These are phyloP conservation scores for Apostichopus californicus DNA, from an alignment of 35 echinoderm and acorn worm genomes.

Conservation along the genomic window DNA sequence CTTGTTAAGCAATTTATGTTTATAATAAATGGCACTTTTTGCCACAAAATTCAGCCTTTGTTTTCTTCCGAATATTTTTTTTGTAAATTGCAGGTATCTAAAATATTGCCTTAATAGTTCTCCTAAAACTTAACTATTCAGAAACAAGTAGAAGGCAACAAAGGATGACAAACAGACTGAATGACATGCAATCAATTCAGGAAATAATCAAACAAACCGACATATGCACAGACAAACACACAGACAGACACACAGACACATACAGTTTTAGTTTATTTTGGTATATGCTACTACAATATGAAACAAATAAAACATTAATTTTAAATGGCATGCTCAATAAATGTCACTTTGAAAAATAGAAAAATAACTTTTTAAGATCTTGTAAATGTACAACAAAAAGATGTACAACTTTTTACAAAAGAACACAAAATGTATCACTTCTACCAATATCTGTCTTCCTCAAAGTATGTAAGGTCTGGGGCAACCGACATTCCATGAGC, in stretches of 20 bases:
- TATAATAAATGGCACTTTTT: too few species aligned
- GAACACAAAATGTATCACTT: background rate
- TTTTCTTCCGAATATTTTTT: too few species aligned
- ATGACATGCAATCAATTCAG: background rate
- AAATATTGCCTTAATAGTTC: background rate
- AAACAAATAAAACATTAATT: background rate
- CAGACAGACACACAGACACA: background rate
- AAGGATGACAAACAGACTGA: too few species aligned
- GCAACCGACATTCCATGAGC: too few species aligned
- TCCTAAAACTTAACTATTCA: too few species aligned
- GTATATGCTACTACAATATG: background rate
- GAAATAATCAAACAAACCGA: background rate
- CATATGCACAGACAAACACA: background rate
- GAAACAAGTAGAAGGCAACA: too few species aligned
- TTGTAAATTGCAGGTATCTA: background rate
- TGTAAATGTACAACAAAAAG: background rate
- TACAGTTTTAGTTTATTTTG: background rate
- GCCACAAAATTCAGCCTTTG: too few species aligned
- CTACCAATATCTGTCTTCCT: background rate
- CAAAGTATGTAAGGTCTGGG: background rate
- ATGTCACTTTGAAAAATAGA: background rate
- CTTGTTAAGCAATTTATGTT: too few species aligned
- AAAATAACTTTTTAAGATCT: background rate
- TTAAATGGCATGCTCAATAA: background rate
- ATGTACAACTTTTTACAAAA: background rate